These are phyloP conservation scores for Drosophila prostipennis DNA, from an alignment of 2,888 invertebrate genomes.

Conservation along the genomic window DNA sequence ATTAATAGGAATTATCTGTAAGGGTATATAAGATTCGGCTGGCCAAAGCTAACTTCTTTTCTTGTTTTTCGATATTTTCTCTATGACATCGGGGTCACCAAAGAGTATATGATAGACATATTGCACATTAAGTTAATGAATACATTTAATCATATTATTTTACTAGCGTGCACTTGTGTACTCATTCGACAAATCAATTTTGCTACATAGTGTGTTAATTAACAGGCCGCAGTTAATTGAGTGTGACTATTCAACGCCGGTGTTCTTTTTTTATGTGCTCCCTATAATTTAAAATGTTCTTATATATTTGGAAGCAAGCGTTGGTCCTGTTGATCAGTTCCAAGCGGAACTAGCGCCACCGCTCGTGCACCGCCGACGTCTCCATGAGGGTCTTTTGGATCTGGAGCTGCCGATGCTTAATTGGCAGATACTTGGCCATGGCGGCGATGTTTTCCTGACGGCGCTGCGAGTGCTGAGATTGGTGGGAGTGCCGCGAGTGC, in stretches of 20 bases:
- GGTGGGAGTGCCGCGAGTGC: neutral
- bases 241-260: conserved; percentile 25
- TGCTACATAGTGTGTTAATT: neutral
- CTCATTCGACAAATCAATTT: conserved; percentile 5
- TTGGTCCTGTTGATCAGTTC: neutral
- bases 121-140: neutral
- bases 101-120: no score
- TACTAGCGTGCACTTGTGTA: no score
- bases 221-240: no score
- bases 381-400: conserved; percentile 8
- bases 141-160: neutral
- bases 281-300: no score
- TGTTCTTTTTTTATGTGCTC: no score
- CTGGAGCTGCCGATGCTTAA: neutral
- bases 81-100: no score
- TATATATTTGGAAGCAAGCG: conserved; percentile 10
- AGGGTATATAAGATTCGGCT: no score
- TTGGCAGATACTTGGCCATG: neutral
- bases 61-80: no score
- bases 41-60: no score
- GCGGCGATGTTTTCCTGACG: neutral
- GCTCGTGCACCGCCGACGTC: conserved; percentile 4
- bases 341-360: conserved; percentile 14
- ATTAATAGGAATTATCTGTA: no score
- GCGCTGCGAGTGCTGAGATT: neutral